Base-by-base conservation (phyloP, 2,113 vertebrate genomes). In the Brienomyrus brachyistius region DNA sequence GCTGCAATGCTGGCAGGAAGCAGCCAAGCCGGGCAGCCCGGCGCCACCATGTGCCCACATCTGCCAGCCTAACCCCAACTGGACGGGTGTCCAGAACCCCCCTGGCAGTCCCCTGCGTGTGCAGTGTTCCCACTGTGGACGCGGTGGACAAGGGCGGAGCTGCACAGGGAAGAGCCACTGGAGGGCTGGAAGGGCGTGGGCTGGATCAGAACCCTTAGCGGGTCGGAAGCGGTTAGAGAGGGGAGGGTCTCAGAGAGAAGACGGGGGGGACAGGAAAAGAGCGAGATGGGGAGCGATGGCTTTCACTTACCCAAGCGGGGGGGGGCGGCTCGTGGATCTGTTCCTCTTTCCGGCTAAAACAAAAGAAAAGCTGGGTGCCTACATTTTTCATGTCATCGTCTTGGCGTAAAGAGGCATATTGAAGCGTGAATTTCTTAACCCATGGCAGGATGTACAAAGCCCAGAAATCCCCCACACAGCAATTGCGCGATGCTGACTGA, bases 211-310 rank as follows among this genome's bases (percentile, higher is more conserved):
- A 27, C 48, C 70, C 70, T 77, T 9, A 52, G n/a, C n/a, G 7
- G 11, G 13, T 27, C 1, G 7, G n/a, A 5, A 86, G 11, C 6
- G 2, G 8, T 86, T 86, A 8, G 50, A 86, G n/a, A 23, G 11
- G 27, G 48, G 51, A 31, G 7, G 7, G 5, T 35, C 15, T 9
- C 10, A 89, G 89, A 85, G 35, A 56, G 52, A 10, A 48, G 48
- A 51, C 1, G 19, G 23, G 47, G 10, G 47, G 47, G 9, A 56
- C 48, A 52, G 23, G 50, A 54, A 19, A 15, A 86, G 17, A 11
- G n/a, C n/a, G 19, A 23, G n/a, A 9, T 21, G 35, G 27, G 35
- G 91, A 83, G 89, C 88, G 4, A 27, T 88, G 89, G 70, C 6
- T 15, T 59, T 59, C 54, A 62, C 48, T 31, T 88, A 62, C 48